phyloP scores from a whole-genome alignment of 2,113 vertebrate species.

The Takifugu bimaculatus region DNA sequence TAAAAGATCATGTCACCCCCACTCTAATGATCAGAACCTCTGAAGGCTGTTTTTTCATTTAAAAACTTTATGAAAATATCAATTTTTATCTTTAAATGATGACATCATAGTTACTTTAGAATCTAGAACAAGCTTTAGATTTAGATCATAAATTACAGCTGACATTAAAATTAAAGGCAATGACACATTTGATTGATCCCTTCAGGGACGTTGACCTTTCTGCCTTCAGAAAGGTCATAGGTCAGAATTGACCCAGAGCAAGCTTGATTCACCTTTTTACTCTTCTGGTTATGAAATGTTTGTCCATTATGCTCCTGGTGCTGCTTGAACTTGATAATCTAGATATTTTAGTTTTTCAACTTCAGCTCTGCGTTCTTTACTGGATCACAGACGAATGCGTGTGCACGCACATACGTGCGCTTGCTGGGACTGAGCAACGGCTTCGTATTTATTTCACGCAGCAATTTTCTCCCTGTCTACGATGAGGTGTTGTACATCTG shows the following conservation, averaged over 20 bases:
- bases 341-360: constrained; percentile 16
- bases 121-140: neutral
- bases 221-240: constrained; percentile 10
- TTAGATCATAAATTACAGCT: constrained; percentile 1
- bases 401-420: neutral
- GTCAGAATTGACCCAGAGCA: neutral
- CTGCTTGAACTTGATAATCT: constrained; percentile 13
- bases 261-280: neutral
- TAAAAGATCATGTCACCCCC: constrained; percentile 24
- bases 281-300: neutral
- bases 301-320: constrained; percentile 1
- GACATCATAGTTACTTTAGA: too few species aligned
- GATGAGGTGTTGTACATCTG: constrained; percentile 72
- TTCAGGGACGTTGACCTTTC: neutral
- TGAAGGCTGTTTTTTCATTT: neutral
- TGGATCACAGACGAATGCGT: too few species aligned
- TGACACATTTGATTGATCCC: neutral
- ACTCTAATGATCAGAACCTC: constrained; percentile 25
- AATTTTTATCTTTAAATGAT: too few species aligned
- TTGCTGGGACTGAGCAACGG: constrained; percentile 41
- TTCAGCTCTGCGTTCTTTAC: neutral
- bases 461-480: constrained; percentile 51
- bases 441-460: constrained; percentile 64
- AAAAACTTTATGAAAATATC: too few species aligned
- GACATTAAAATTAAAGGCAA: constrained; percentile 15